A percentile compares a stretch with the other conserved stretches of the same genome.
Conservation (phyloP, 2,113 vertebrate genomes). For the Calyptomena viridis region DNA sequence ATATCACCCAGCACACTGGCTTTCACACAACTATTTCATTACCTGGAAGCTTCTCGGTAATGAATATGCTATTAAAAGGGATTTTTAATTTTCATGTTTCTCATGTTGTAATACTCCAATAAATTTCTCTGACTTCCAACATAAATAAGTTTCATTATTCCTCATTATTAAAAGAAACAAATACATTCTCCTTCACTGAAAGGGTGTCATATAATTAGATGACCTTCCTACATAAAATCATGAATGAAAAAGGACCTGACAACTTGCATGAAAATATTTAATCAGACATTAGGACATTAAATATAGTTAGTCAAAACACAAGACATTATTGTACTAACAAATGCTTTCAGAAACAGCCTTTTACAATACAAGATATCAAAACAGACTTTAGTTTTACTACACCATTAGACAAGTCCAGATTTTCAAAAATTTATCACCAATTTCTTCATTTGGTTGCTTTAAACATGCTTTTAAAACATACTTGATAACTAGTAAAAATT, state of each 20-base stretch:
- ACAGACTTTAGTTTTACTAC: slow-evolving; percentile 60
- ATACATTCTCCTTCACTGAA: slow-evolving; percentile 63
- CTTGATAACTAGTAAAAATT: slow-evolving; percentile 76
- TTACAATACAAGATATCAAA: slow-evolving; percentile 41
- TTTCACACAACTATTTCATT: slow-evolving; percentile 53
- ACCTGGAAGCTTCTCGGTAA: slow-evolving; percentile 57
- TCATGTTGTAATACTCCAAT: slow-evolving; percentile 67
- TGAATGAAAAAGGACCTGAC: slow-evolving; percentile 63
- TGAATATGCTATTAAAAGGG: slow-evolving; percentile 64
- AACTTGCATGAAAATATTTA: slow-evolving; percentile 59
- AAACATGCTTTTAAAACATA: slow-evolving; percentile 72
- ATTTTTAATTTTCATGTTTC: slow-evolving; percentile 70
- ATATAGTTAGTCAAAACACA: slow-evolving; percentile 34
- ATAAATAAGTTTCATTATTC: slow-evolving; percentile 77
- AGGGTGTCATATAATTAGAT: slow-evolving; percentile 63
- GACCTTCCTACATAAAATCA: slow-evolving; percentile 65
- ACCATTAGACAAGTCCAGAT: slow-evolving; percentile 54
- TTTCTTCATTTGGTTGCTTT: slow-evolving; percentile 69
- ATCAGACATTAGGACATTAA: slow-evolving; percentile 61
- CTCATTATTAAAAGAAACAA: slow-evolving; percentile 73
- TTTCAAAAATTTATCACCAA: slow-evolving; percentile 60
- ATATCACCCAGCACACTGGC: slow-evolving; percentile 4
- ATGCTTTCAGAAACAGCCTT: slow-evolving; percentile 41
- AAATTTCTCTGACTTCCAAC: slow-evolving; percentile 70
- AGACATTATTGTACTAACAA: slow-evolving; percentile 37